Evolutionary conservation across 2,113 vertebrate species (phyloP).

Genomic region (Callocephalon fimbriatum): DNA sequence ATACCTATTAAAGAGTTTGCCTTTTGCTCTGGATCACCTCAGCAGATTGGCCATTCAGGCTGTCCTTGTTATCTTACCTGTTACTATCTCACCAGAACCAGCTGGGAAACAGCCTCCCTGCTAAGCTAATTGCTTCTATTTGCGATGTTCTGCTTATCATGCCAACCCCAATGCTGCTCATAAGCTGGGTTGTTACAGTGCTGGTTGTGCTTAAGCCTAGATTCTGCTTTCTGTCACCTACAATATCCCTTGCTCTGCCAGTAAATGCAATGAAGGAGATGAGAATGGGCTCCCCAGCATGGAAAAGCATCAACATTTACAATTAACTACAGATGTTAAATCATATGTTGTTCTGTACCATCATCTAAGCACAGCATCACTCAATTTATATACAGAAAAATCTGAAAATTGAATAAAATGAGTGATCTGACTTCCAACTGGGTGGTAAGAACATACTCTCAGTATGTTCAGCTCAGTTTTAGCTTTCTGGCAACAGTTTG

Average conservation of each 20-base stretch:
- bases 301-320: neutral
- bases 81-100: neutral
- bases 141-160: neutral
- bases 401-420: neutral
- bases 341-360: neutral
- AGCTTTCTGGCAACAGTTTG: neutral
- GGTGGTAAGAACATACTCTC: neutral
- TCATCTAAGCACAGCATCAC: neutral
- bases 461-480: neutral
- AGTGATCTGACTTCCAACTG: neutral
- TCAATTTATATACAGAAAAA: neutral
- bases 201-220: neutral
- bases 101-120: neutral
- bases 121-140: neutral
- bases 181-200: neutral
- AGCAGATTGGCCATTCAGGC: rapidly evolving
- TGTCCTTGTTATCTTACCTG: neutral
- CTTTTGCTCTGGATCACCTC: neutral
- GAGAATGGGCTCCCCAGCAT: neutral
- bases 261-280: neutral
- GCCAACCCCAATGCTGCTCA: rapidly evolving
- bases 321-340: neutral
- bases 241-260: neutral
- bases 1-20: neutral
- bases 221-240: neutral